phyloP scores from a whole-genome alignment of 2,888 invertebrate species.

The Clanis bilineata region DNA sequence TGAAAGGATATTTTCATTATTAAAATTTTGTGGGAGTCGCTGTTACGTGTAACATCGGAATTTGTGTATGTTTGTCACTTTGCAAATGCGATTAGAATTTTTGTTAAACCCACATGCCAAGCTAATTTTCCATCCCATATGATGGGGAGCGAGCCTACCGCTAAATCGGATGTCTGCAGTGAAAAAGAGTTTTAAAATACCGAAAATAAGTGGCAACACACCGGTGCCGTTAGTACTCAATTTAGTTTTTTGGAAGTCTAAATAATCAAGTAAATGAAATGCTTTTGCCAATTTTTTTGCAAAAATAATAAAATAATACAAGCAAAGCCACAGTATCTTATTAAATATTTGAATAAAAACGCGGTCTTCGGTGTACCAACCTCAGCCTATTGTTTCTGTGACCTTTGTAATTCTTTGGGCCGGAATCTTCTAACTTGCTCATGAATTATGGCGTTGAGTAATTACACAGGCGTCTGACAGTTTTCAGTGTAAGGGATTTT shows the following conservation, averaged over 20 bases:
- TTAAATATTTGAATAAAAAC: background rate
- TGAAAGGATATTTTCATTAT: constrained; percentile 77
- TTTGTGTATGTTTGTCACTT: background rate
- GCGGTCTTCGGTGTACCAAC: background rate
- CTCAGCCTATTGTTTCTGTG: constrained; percentile 53
- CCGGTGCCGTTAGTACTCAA: too few relatives aligned
- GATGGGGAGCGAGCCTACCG: too few relatives aligned
- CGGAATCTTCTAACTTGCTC: constrained; percentile 64
- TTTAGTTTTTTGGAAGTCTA: too few relatives aligned
- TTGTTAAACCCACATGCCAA: too few relatives aligned
- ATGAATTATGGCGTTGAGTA: constrained; percentile 69
- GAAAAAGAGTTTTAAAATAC: too few relatives aligned
- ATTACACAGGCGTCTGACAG: constrained; percentile 58
- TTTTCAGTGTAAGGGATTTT: constrained; percentile 22
- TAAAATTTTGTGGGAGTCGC: constrained; percentile 72
- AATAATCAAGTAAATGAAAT: too few relatives aligned
- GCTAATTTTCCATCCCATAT: too few relatives aligned
- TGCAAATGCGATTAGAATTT: background rate
- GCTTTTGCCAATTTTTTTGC: too few relatives aligned
- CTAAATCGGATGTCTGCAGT: too few relatives aligned
- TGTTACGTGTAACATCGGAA: constrained; percentile 39
- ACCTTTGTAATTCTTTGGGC: constrained; percentile 61
- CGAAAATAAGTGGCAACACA: too few relatives aligned
- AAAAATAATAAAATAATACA: background rate
- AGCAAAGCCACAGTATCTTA: background rate